phyloP scores from a whole-genome alignment of 2,888 invertebrate genomes.

The Hypena proboscidalis region DNA sequence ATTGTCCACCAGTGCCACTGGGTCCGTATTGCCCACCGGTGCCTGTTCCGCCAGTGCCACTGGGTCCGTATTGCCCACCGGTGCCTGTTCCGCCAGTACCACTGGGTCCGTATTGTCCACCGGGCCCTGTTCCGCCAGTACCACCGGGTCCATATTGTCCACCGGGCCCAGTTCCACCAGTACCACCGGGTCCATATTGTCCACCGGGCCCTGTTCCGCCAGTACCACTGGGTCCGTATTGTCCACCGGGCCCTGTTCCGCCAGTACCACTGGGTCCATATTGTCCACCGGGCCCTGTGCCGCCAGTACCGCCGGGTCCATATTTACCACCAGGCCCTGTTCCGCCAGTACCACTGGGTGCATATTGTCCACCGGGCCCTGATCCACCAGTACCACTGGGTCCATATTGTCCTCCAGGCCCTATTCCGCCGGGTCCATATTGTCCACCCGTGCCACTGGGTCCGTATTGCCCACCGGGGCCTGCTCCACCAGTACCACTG shows the following conservation, averaged over 20 bases:
- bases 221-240: slow-evolving; percentile 6
- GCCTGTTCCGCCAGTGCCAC: slow-evolving; percentile 9
- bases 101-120: slow-evolving; percentile 13
- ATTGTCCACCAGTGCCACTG: slow-evolving; percentile 11
- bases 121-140: not conserved
- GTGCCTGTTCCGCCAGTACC: slow-evolving; percentile 3
- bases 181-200: slow-evolving; percentile 9
- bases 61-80: slow-evolving; percentile 13
- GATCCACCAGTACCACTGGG: slow-evolving; percentile 14
- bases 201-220: slow-evolving; percentile 7
- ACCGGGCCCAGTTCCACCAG: slow-evolving; percentile 6
- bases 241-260: slow-evolving; percentile 2
- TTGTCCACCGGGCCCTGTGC: slow-evolving; percentile 11
- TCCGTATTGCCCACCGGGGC: no score
- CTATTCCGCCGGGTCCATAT: slow-evolving; percentile 3
- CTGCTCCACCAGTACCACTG: no score
- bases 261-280: slow-evolving; percentile 10
- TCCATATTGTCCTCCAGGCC: slow-evolving; percentile 15
- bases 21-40: slow-evolving; percentile 15
- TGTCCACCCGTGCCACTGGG: slow-evolving; percentile 3
- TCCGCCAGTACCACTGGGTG: slow-evolving; percentile 1
- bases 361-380: slow-evolving; percentile 17
- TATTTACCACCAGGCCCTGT: slow-evolving; percentile 18
- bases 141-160: slow-evolving; percentile 16
- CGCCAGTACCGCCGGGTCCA: slow-evolving; percentile 16